A percentile compares a stretch with the other conserved stretches of the same genome.
Evolutionary conservation across 1,140 invertebrate genomes (phyloP).

Genomic region (Agrypnia vestita): DNA sequence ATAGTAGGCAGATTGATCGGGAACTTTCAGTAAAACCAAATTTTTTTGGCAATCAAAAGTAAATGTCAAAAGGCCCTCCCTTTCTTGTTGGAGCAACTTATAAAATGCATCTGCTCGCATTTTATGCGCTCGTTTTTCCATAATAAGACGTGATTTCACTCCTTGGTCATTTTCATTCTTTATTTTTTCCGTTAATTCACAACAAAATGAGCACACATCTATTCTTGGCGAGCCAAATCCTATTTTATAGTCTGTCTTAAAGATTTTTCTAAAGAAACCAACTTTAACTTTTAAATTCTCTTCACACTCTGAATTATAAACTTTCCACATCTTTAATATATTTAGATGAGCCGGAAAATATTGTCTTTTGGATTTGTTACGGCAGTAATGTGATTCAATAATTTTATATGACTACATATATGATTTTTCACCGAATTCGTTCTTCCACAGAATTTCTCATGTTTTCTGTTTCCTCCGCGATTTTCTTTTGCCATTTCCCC

Average conservation of each 20-base stretch:
- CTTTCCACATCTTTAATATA: not conserved
- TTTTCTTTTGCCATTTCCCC: no score
- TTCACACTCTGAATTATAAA: not conserved
- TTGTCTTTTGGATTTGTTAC: not conserved
- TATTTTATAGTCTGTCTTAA: not conserved
- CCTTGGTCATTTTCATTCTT: not conserved
- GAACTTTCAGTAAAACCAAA: not conserved
- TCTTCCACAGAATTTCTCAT: no score
- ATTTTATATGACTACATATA: not conserved
- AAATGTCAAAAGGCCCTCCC: not conserved
- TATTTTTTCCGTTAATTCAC: not conserved
- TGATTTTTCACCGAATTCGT: not conserved
- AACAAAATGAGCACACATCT: not conserved
- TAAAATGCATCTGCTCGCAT: conserved; percentile 17
- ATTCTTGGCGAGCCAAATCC: not conserved
- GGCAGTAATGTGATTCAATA: not conserved
- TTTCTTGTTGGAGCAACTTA: not conserved
- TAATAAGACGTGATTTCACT: not conserved
- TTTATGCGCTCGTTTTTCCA: conserved; percentile 7
- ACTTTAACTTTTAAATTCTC: not conserved
- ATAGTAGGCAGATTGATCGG: not conserved
- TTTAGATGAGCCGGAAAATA: not conserved
- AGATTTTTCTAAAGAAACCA: not conserved
- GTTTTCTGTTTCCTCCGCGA: no score
- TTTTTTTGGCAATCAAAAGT: not conserved